A percentile compares a stretch with the other conserved stretches of the same genome.
phyloP scores from a whole-genome alignment of 2,888 invertebrate species.

The Sarcophaga subvicina region DNA sequence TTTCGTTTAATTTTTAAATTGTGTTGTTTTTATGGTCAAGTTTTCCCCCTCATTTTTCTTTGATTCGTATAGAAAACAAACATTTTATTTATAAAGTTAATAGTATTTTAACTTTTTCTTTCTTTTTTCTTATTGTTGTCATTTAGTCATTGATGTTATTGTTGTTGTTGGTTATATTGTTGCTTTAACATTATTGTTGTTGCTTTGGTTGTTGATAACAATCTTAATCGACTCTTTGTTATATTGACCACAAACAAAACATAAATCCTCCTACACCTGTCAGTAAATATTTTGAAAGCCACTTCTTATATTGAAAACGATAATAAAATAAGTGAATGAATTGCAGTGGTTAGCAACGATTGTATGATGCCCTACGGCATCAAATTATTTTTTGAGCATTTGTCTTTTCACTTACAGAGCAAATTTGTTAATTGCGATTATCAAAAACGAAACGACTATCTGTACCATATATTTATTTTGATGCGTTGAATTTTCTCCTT shows the following conservation, averaged over 20 bases:
- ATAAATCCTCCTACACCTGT: conserved; percentile 53
- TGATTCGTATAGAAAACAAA: neutral
- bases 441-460: too few species aligned
- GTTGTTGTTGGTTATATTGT: conserved; percentile 22
- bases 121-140: neutral
- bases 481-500: too few species aligned
- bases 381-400: too few species aligned
- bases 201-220: conserved; percentile 16
- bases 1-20: conserved; percentile 15
- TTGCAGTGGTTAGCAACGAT: too few species aligned
- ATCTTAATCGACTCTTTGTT: conserved; percentile 63
- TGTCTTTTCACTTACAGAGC: too few species aligned
- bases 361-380: too few species aligned
- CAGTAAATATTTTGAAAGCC: conserved; percentile 18
- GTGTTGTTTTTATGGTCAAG: neutral
- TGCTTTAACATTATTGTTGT: conserved; percentile 19
- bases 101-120: neutral
- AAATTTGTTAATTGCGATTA: too few species aligned
- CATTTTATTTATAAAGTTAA: conserved; percentile 25
- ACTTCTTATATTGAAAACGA: neutral
- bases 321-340: neutral
- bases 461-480: too few species aligned
- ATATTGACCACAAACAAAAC: conserved; percentile 59
- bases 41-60: neutral
- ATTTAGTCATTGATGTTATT: neutral